Evolutionary conservation across 2,888 invertebrate genomes (phyloP), one percentile per base, ranked within the genome.

Genomic region (Macrosoma leucophasiata): DNA sequence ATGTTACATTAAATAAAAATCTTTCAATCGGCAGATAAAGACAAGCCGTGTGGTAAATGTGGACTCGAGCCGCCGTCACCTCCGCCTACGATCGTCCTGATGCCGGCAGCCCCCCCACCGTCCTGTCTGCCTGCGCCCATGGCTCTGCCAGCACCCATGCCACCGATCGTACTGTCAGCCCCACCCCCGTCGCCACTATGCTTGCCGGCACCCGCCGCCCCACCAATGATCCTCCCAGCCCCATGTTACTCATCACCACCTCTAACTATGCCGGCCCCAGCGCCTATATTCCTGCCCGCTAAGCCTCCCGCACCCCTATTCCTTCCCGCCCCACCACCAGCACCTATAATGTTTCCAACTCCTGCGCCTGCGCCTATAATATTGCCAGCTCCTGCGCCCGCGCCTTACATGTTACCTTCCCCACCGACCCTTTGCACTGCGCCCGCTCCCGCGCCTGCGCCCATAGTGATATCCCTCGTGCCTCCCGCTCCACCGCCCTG

Each of bases 71-170:
- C 63, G 7, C 64, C 57, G 1, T 58, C 62, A 7, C 63, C 63
- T 0, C 72, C 74, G 3, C 53, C 69, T 0, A 72, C 77, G 0
- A 70, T 78, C 7, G 56, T 79, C 29, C 39, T 79, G 36, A 57
- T 77, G 64, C 78, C 78, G 7, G 69, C 75, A 0, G 48, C 53
- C 0, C 59, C 68, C 0, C 68, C 73, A 0, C 48, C 59, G 0
- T 48, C 60, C 5, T 44, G 45, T 1, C 55, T 58, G 3, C 56
- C 64, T 4, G 50, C 50, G 9, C 44, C 50, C 1, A 41, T 60
- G 1, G 43, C 60, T 1, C 38, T 60, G 3, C 54, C 64, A 0
- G 58, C 61, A 0, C 36, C 51, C 1, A 28, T 60, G 2, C 50
- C 62, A 0, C 62, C 62, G 0, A 43, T 57, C 2, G 40, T 48